phyloP scores from a whole-genome alignment of 2,888 invertebrate genomes.

The Alcis repandata region DNA sequence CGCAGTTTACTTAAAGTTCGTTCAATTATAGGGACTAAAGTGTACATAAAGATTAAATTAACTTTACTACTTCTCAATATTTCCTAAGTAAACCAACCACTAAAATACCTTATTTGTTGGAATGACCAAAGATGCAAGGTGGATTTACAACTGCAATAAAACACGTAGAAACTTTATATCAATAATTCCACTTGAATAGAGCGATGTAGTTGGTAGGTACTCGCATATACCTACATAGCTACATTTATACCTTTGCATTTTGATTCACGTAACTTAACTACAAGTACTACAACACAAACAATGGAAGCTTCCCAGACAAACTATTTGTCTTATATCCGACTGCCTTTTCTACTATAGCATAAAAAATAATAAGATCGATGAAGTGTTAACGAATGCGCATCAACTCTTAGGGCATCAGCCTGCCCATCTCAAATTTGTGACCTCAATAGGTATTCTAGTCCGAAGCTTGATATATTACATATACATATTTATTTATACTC shows the following conservation, averaged over 20 bases:
- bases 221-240: no score
- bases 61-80: not conserved
- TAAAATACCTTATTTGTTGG: no score
- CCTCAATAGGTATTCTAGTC: conserved; percentile 1
- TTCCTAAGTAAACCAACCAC: no score
- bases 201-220: no score
- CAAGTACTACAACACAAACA: not conserved
- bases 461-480: not conserved
- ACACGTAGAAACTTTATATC: no score
- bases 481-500: no score
- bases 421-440: not conserved
- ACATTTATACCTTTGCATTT: no score
- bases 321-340: conserved; percentile 3
- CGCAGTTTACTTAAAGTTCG: conserved; percentile 20
- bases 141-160: no score
- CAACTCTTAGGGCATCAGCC: not conserved
- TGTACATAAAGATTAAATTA: not conserved
- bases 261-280: no score
- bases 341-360: conserved; percentile 1
- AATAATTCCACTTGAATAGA: no score
- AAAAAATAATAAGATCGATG: conserved; percentile 13
- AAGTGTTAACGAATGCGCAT: conserved; percentile 12
- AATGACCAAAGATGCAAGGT: no score
- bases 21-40: conserved; percentile 11
- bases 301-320: conserved; percentile 9